These are phyloP conservation scores for Balaeniceps rex DNA, from an alignment of 2,113 vertebrate genomes.

Conservation along the genomic window DNA sequence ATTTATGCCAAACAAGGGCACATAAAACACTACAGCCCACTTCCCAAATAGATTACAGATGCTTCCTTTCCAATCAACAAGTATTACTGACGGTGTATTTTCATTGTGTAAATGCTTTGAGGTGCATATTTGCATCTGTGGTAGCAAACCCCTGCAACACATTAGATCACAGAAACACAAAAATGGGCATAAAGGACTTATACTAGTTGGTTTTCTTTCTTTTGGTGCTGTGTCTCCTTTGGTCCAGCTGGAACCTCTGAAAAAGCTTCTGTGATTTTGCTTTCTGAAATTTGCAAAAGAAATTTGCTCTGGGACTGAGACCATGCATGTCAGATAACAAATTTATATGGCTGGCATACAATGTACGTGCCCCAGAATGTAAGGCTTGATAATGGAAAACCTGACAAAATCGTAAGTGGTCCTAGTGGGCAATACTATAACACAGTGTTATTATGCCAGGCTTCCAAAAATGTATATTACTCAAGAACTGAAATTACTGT, in stretches of 20 bases:
- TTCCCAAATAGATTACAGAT: not conserved
- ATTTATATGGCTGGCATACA: not conserved
- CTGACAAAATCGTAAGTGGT: constrained; percentile 38
- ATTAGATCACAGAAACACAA: not conserved
- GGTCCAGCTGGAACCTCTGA: not conserved
- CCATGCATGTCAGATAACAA: not conserved
- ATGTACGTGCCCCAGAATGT: not conserved
- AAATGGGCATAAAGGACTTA: not conserved
- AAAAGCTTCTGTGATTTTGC: not conserved
- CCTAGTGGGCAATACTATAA: constrained; percentile 19
- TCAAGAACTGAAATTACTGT: constrained; percentile 37
- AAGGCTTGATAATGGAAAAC: not conserved
- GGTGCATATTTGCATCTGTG: not conserved
- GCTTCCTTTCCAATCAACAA: not conserved
- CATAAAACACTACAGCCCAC: not conserved
- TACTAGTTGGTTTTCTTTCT: not conserved
- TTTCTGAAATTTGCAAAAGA: constrained; percentile 12
- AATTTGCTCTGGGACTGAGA: constrained; percentile 7
- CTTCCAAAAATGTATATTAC: constrained; percentile 33
- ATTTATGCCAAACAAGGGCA: not conserved
- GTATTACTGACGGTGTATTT: not conserved
- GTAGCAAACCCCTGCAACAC: not conserved
- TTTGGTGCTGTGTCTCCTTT: not conserved
- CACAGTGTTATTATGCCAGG: not conserved
- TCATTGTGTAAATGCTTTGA: not conserved